A percentile compares a stretch with the other conserved stretches of the same genome.
These are phyloP conservation scores for Anguilla rostrata DNA, from an alignment of 2,113 vertebrate species.

Conservation along the genomic window DNA sequence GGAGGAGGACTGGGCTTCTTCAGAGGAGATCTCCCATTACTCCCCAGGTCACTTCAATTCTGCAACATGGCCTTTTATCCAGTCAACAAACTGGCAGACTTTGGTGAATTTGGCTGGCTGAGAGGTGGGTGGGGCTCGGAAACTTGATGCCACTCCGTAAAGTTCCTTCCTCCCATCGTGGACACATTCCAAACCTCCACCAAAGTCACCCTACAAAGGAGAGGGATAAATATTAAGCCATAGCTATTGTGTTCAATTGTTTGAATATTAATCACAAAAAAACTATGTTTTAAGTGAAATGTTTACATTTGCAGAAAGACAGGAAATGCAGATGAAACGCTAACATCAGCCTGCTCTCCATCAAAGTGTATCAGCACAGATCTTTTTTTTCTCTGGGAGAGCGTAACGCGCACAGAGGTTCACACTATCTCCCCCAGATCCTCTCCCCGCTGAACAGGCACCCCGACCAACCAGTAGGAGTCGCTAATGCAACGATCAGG, in stretches of 20 bases:
- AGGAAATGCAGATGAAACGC: background rate
- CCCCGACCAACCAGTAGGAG: too few relatives aligned
- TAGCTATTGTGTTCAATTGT: too few relatives aligned
- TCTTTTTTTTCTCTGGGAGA: too few relatives aligned
- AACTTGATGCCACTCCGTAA: background rate
- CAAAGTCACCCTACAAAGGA: background rate
- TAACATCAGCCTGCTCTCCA: too few relatives aligned
- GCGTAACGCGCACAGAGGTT: too few relatives aligned
- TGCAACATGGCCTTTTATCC: slow-evolving; percentile 1
- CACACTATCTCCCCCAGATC: too few relatives aligned
- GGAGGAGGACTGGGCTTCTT: too few relatives aligned
- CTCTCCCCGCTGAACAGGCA: too few relatives aligned
- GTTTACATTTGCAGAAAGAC: background rate
- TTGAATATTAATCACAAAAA: background rate
- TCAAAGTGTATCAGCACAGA: too few relatives aligned
- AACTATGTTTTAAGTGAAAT: background rate
- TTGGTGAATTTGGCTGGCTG: slow-evolving; percentile 8
- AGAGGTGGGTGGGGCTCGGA: background rate
- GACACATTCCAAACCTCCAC: background rate
- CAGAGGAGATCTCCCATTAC: too few relatives aligned
- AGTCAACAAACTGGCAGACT: background rate
- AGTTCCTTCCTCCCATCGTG: background rate
- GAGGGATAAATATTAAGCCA: too few relatives aligned
- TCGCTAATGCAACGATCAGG: too few relatives aligned
- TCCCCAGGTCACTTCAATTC: background rate